Conservation (phyloP, 2,888 invertebrate species). For the Brachylomia viminalis region DNA sequence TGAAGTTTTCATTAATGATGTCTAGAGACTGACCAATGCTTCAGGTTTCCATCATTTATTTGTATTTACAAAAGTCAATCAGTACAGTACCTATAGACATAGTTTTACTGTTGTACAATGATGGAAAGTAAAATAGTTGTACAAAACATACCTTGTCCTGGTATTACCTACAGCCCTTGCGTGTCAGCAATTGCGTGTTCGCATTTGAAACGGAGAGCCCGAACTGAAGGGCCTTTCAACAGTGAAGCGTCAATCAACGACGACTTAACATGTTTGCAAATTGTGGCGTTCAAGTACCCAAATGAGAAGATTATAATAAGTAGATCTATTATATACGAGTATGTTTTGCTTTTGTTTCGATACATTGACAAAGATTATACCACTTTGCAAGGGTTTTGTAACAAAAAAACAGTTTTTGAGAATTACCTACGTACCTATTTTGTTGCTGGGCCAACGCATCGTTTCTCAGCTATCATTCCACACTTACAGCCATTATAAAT, state of each 20-base stretch:
- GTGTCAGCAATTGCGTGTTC: slow-evolving; percentile 7
- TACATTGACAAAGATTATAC: neutral
- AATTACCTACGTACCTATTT: too few relatives aligned
- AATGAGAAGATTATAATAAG: neutral
- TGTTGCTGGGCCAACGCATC: neutral
- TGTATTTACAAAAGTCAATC: neutral
- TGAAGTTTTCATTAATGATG: neutral
- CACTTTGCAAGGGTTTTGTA: too few relatives aligned
- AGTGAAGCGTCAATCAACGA: slow-evolving; percentile 4
- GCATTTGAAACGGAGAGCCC: neutral
- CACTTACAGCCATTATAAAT: neutral
- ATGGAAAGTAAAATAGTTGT: neutral
- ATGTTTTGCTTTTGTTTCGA: neutral
- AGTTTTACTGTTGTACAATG: neutral
- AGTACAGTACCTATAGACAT: neutral
- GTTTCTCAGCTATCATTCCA: neutral
- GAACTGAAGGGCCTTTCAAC: slow-evolving; percentile 1
- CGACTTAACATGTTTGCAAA: neutral
- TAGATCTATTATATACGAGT: too few relatives aligned
- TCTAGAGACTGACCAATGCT: neutral
- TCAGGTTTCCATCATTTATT: neutral
- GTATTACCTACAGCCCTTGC: neutral
- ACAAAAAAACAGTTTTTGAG: neutral
- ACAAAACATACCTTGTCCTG: neutral
- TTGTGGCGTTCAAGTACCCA: neutral